Conservation (phyloP, 2,113 vertebrate species). For the Myiopsitta monachus region DNA sequence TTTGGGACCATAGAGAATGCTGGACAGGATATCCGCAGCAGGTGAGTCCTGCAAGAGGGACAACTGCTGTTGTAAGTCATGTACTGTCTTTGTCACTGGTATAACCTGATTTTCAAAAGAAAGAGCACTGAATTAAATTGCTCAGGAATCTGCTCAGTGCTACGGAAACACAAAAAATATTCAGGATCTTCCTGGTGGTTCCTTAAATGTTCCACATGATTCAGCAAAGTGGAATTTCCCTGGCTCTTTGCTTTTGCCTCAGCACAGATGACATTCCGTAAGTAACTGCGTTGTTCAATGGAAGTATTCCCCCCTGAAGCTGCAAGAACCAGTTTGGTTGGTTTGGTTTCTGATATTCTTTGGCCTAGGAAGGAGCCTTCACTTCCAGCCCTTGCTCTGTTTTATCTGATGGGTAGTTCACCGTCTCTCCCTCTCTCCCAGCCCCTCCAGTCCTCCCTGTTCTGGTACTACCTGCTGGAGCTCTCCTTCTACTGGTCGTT, state of each 20-base stretch:
- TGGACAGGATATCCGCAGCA: slow-evolving; percentile 87
- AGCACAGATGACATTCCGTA: not conserved
- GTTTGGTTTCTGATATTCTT: not conserved
- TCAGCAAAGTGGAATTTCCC: not conserved
- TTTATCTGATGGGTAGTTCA: not conserved
- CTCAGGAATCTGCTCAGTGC: not conserved
- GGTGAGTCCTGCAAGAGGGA: slow-evolving; percentile 70
- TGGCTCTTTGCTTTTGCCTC: not conserved
- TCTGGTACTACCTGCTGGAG: slow-evolving; percentile 90
- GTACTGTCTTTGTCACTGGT: not conserved
- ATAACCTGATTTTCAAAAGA: not conserved
- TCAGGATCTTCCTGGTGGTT: not conserved
- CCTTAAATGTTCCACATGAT: not conserved
- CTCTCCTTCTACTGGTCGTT: slow-evolving; percentile 89
- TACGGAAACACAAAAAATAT: not conserved
- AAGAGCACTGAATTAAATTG: not conserved
- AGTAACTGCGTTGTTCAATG: not conserved
- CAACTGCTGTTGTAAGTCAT: not conserved
- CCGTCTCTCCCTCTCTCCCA: slow-evolving; percentile 46
- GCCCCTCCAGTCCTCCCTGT: slow-evolving; percentile 78
- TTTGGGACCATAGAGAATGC: slow-evolving; percentile 85
- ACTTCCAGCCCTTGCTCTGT: not conserved
- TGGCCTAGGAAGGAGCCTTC: not conserved
- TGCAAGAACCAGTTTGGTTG: not conserved
- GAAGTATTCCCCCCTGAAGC: not conserved